phyloP scores from a whole-genome alignment of 2,888 invertebrate genomes.

The Tetrapedia diversipes region DNA sequence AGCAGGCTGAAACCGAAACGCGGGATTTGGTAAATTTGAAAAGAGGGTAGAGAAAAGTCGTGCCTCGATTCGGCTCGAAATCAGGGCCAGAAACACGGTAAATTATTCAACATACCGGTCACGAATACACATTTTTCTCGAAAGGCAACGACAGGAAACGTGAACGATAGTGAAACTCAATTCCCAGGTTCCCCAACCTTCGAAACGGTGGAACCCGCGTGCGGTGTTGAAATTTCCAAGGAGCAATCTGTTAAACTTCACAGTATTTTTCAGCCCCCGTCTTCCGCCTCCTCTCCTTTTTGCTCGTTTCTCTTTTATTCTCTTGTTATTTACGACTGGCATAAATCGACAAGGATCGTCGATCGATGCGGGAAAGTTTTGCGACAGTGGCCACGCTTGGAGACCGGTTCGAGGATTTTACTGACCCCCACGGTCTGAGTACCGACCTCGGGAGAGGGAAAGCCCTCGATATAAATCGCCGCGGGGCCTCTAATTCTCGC shows the following conservation, averaged over 20 bases:
- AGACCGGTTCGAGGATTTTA: slow-evolving; percentile 41
- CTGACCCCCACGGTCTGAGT: slow-evolving; percentile 38
- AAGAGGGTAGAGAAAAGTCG: background rate
- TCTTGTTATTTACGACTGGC: slow-evolving; percentile 60
- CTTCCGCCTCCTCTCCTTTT: slow-evolving; percentile 1
- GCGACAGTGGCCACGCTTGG: slow-evolving; percentile 18
- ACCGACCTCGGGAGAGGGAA: slow-evolving; percentile 33
- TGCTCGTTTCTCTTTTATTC: slow-evolving; percentile 3
- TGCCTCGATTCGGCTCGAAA: slow-evolving; percentile 28
- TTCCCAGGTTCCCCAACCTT: slow-evolving; percentile 30
- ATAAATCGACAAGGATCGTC: slow-evolving; percentile 63
- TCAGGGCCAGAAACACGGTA: slow-evolving; percentile 15
- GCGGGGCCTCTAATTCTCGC: slow-evolving; percentile 79
- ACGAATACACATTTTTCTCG: slow-evolving; percentile 61
- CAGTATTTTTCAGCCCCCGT: slow-evolving; percentile 30
- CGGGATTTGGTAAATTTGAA: background rate
- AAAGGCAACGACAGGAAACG: slow-evolving; percentile 42
- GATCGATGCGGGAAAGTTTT: slow-evolving; percentile 61
- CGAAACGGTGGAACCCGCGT: slow-evolving; percentile 3
- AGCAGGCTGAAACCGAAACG: background rate
- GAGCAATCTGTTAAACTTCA: slow-evolving; percentile 65
- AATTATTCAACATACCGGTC: slow-evolving; percentile 59
- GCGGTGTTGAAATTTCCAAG: slow-evolving; percentile 53
- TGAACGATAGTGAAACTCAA: slow-evolving; percentile 31
- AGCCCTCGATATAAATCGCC: slow-evolving; percentile 79